A percentile compares a stretch with the other conserved stretches of the same genome.
These are phyloP conservation scores for Elachura formosa DNA, from an alignment of 2,113 vertebrate species.

Conservation along the genomic window DNA sequence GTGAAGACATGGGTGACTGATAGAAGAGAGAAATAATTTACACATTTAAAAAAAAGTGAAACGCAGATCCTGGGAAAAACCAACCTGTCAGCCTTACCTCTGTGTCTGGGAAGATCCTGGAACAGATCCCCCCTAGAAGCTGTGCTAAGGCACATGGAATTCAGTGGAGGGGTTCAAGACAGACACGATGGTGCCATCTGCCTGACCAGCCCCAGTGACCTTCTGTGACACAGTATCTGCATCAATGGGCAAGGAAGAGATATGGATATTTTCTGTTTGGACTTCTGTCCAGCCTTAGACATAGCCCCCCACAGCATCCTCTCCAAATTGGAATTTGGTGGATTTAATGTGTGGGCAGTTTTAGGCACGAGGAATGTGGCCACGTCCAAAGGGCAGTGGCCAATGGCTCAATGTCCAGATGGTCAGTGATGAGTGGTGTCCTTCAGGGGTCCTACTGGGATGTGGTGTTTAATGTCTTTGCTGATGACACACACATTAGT, in stretches of 20 bases:
- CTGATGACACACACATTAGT: too few relatives aligned
- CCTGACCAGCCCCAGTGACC: not conserved
- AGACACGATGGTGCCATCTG: fast-evolving
- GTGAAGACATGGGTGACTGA: not conserved
- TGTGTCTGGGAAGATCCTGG: not conserved
- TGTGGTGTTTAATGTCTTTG: not conserved
- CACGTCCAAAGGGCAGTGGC: not conserved
- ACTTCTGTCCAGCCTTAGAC: not conserved
- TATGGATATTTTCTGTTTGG: not conserved
- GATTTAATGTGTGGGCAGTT: not conserved
- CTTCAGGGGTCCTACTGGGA: not conserved
- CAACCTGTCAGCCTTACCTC: not conserved
- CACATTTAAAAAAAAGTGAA: not conserved
- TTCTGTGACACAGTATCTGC: not conserved
- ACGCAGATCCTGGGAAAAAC: not conserved
- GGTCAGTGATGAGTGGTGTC: not conserved
- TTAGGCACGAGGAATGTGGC: not conserved
- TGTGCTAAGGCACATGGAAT: not conserved
- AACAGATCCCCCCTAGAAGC: not conserved
- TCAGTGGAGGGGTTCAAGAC: not conserved
- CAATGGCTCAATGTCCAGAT: not conserved
- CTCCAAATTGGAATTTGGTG: not conserved
- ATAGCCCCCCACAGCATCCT: not conserved
- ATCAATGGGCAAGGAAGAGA: not conserved
- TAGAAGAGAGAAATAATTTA: not conserved